A percentile compares a stretch with the other conserved stretches of the same genome.
Conservation (phyloP, 1,140 invertebrate genomes). For the Trichonephila inaurata region DNA sequence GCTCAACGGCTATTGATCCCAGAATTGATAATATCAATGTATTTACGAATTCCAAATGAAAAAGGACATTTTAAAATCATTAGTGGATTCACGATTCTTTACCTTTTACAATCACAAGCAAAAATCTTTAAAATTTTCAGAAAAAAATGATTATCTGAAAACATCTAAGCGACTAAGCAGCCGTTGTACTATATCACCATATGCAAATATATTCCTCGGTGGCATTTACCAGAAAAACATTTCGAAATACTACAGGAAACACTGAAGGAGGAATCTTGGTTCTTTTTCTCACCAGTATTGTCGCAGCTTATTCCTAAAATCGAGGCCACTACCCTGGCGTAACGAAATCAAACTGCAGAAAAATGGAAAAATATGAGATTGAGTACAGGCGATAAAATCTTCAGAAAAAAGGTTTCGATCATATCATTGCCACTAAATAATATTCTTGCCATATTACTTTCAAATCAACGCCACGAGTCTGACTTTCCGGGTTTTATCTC, state of each 20-base stretch:
- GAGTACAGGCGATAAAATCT: conserved; percentile 51
- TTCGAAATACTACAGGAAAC: neutral
- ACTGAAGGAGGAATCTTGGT: neutral
- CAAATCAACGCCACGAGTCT: neutral
- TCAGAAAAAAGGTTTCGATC: conserved; percentile 8
- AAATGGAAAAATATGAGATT: conserved; percentile 13
- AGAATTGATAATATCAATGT: no score
- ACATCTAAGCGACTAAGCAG: neutral
- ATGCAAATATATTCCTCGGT: neutral
- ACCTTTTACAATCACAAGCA: no score
- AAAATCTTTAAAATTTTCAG: no score
- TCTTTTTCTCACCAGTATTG: neutral
- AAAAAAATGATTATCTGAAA: neutral
- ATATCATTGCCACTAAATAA: conserved; percentile 20
- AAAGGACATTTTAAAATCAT: no score
- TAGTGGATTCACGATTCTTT: no score
- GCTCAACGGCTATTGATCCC: no score
- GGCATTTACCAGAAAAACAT: neutral
- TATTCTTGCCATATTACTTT: neutral
- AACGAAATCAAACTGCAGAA: conserved; percentile 28
- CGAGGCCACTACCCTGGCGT: neutral
- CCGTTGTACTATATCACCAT: neutral
- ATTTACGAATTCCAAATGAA: no score
- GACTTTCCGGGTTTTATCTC: conserved; percentile 19
- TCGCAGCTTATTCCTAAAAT: neutral